Conservation (phyloP, 2,888 invertebrate genomes). For the Papilio demoleus region DNA sequence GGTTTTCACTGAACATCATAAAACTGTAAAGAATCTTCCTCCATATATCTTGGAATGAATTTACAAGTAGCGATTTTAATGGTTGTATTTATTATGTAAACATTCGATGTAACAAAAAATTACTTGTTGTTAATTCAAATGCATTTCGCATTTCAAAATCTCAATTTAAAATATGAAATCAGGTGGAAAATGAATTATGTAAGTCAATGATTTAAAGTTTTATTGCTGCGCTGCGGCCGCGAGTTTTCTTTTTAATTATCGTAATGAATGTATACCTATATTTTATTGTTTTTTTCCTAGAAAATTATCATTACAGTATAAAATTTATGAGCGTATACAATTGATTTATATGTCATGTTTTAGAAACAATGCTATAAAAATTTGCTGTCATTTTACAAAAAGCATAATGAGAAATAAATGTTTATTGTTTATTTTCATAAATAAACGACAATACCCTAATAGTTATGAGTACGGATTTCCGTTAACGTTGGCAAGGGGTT, state of each 20-base stretch:
- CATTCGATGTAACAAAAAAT: not conserved
- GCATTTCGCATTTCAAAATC: slow-evolving; percentile 20
- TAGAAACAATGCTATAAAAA: no score
- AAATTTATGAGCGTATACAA: not conserved
- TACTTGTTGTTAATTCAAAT: slow-evolving; percentile 13
- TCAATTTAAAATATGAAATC: slow-evolving; percentile 34
- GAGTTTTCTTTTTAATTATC: slow-evolving; percentile 26
- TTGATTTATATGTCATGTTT: no score
- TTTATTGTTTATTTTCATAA: no score
- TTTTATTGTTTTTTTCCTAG: slow-evolving; percentile 22
- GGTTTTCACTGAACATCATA: no score
- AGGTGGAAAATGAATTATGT: slow-evolving; percentile 31
- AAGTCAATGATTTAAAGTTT: slow-evolving; percentile 27
- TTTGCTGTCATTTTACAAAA: no score
- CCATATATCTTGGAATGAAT: no score
- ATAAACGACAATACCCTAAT: no score
- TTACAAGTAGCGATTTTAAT: not conserved
- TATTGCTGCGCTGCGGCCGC: slow-evolving; percentile 14
- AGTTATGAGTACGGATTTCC: no score
- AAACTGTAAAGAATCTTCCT: no score
- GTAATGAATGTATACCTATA: slow-evolving; percentile 12
- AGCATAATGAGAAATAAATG: no score
- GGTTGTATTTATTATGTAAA: not conserved
- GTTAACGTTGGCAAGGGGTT: no score
- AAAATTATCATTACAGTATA: slow-evolving; percentile 2